phyloP scores from a whole-genome alignment of 1,140 invertebrate genomes.

The Bombus waltoni region DNA sequence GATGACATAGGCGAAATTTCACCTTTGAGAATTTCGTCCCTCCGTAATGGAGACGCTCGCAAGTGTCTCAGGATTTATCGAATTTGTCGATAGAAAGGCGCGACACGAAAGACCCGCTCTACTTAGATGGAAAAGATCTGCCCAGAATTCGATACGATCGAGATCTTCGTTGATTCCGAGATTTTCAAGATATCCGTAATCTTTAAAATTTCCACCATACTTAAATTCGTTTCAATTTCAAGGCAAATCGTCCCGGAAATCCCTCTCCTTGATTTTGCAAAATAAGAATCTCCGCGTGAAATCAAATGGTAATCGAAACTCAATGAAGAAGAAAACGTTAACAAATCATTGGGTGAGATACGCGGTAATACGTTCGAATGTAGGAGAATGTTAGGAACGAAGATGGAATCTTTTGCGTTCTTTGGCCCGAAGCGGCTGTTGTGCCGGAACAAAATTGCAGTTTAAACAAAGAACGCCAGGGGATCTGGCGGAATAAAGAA shows the following conservation, averaged over 20 bases:
- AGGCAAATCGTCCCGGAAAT: neutral
- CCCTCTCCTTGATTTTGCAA: neutral
- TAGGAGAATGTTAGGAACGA: neutral
- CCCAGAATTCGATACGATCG: too few relatives aligned
- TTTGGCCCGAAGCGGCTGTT: neutral
- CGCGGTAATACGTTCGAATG: neutral
- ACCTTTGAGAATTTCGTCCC: neutral
- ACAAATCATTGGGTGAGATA: neutral
- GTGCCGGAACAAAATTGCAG: neutral
- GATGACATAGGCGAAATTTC: neutral
- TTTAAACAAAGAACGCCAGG: neutral
- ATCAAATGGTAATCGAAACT: neutral
- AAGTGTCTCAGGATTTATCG: neutral
- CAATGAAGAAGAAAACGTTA: neutral
- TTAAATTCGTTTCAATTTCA: neutral
- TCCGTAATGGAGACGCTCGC: neutral
- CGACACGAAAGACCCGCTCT: too few relatives aligned
- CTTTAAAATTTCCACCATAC: neutral
- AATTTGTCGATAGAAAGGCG: neutral
- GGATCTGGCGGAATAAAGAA: neutral
- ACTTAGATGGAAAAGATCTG: too few relatives aligned
- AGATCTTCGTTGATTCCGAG: neutral
- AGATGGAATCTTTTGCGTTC: neutral
- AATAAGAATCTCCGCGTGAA: neutral
- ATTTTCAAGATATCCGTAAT: rapidly evolving